These are phyloP conservation scores for Graptemys geographica DNA, from an alignment of 2,797 vertebrate genomes.

Conservation along the genomic window DNA sequence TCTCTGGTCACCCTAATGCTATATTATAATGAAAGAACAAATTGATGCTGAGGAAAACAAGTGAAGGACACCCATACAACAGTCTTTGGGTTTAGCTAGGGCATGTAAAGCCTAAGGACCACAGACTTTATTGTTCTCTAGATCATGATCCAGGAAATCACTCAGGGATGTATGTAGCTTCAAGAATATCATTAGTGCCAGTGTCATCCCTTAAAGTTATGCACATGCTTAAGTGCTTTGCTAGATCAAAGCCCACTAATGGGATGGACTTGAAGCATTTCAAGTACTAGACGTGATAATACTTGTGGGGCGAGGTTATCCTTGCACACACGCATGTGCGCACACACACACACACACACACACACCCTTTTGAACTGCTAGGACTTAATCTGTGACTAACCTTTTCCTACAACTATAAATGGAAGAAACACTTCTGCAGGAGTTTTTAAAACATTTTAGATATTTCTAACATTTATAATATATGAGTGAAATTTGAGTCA, in stretches of 20 bases:
- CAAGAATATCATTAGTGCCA: neutral
- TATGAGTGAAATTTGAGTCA: neutral
- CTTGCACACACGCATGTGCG: neutral
- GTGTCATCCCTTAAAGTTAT: neutral
- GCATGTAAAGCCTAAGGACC: neutral
- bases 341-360: too few relatives aligned
- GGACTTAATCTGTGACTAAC: neutral
- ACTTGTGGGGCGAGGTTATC: neutral
- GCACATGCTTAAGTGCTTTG: neutral
- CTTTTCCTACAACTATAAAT: neutral
- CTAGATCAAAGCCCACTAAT: neutral
- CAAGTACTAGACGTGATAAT: neutral
- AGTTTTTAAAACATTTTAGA: neutral
- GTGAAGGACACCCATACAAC: neutral
- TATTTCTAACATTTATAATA: neutral
- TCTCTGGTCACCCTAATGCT: too few relatives aligned
- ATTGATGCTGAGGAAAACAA: neutral
- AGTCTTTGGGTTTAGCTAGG: neutral
- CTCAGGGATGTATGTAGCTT: neutral
- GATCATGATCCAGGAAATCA: neutral
- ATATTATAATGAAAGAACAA: neutral
- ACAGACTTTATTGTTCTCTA: neutral
- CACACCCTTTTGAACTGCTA: neutral
- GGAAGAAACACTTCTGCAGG: neutral
- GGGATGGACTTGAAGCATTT: neutral